Base-by-base conservation (phyloP, 2,113 vertebrate species). In the Amazona vittata region DNA sequence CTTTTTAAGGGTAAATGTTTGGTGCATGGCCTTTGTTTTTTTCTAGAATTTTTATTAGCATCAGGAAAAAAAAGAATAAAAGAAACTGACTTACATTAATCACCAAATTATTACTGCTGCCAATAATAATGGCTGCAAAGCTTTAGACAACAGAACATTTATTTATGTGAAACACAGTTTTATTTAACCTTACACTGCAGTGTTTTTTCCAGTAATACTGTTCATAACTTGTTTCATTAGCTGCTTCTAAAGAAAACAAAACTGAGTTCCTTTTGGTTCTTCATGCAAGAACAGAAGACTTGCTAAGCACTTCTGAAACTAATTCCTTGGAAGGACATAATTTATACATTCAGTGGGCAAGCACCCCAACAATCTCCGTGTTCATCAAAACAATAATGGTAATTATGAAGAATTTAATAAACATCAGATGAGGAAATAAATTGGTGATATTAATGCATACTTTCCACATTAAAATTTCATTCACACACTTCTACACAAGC, bases 121-220 rank as follows among this genome's bases (percentile, higher is more conserved):
- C 88, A 97, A 69, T 82, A 93, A 90, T 93, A 92, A 93, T 55
- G 70, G 79, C 50, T 95, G 78, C 29, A 91, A 94, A 92, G 43
- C 55, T 94, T 95, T 83, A 86, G 16, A 74, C 39, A 91, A 67
- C 33, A 52, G 21, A 95, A 18, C 83, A 44, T 75, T 84, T 67
- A 44, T 83, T 28, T 76, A 86, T 60, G 55, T 77, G 71, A 77
- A 41, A 92, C 13, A 65, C 15, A 89, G 16, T 79, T 83, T 43
- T 63, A 53, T 53, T 83, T 85, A 47, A 83, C 37, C 55, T 86
- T 22, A 31, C 12, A 68, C 11, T 46, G 86, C 86, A 62, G 20
- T 64, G 44, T 35, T 92, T 87, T 75, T 77, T 11, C 57, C 13
- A 76, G 24, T 60, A 76, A 79, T 24, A 59, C 37, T 59, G 17